A percentile compares a stretch with the other conserved stretches of the same genome.
Conservation (phyloP, 2,113 vertebrate species). For the Emydura subglobosa region DNA sequence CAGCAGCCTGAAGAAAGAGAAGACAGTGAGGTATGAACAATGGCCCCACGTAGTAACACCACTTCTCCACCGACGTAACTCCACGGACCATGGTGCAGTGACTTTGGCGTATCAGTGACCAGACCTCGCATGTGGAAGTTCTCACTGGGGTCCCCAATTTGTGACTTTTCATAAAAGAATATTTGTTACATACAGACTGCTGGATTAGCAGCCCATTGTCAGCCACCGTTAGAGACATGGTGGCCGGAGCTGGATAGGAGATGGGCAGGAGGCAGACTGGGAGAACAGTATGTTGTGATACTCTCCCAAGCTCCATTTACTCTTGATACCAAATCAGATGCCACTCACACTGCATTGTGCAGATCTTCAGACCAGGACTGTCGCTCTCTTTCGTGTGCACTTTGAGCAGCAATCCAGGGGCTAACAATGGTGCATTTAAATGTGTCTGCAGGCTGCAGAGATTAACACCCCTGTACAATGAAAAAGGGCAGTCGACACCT, state of each 20-base stretch:
- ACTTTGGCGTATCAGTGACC: neutral
- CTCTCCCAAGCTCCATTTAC: neutral
- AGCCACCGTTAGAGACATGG: neutral
- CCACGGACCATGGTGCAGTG: neutral
- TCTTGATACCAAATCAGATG: neutral
- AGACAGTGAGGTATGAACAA: neutral
- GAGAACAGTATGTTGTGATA: fast-evolving
- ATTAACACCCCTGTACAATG: neutral
- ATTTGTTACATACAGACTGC: neutral
- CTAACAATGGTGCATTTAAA: neutral
- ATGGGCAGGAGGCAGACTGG: neutral
- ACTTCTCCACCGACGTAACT: neutral
- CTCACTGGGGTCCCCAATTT: fast-evolving
- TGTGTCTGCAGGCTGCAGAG: neutral
- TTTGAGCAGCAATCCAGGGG: neutral
- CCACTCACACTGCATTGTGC: neutral
- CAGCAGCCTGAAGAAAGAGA: neutral
- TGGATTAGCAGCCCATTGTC: neutral
- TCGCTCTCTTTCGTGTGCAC: neutral
- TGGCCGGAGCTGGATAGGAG: neutral
- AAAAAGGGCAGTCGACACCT: neutral
- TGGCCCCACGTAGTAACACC: neutral
- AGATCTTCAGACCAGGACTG: neutral
- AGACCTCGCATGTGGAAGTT: neutral
- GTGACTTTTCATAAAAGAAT: neutral